Base-by-base conservation (phyloP, 2,113 vertebrate genomes). In the Xiphophorus hellerii region DNA sequence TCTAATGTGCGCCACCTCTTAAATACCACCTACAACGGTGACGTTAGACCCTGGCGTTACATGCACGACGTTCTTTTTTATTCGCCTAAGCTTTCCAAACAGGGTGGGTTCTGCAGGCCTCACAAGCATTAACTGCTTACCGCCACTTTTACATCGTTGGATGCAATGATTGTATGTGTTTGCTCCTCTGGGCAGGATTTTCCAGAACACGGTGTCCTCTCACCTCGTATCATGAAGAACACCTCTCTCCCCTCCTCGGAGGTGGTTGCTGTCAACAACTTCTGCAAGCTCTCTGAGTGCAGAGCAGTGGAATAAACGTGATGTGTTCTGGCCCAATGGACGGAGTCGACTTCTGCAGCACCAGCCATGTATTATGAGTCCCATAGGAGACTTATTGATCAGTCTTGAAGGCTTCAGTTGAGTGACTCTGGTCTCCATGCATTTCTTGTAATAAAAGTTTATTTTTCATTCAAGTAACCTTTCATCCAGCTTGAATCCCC, bases 281-380 rank as follows among this genome's bases (percentile, higher is more conserved):
- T 77, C 69, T 54, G 67, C 62, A 68, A 42, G 35, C 48, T 51
- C 68, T 79, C 54, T 25, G 3, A 0, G 28, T 71, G 74, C 78
- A 85, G 63, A 70, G 35, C 60, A 62, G 69, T 74, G 84, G 82
- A 90, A 90, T 77, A 89, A 86, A 89, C 69, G 9, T 3, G 13
- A 17, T 35, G 30, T 1, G 0, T 81, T 77, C 71, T 71, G 51
- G 39, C 3, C 37, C 9, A 5, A 48, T 13, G 27, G 42, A 60
- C 69, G 64, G 69, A 74, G 71, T 66, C 60, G 64, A 71, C 42
- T 69, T 81, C 33, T 69, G 73, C 29, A 60, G 33, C 15, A 25
- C 15, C 62, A 48, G 74, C 54, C 39, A 64, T 73, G 60, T 69
- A 83, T 77, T 11, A 68, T 79, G 30, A 17, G 3, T 87, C 66